Conservation (phyloP, 2,888 invertebrate species). For the Rhimphoctona megacephalus region DNA sequence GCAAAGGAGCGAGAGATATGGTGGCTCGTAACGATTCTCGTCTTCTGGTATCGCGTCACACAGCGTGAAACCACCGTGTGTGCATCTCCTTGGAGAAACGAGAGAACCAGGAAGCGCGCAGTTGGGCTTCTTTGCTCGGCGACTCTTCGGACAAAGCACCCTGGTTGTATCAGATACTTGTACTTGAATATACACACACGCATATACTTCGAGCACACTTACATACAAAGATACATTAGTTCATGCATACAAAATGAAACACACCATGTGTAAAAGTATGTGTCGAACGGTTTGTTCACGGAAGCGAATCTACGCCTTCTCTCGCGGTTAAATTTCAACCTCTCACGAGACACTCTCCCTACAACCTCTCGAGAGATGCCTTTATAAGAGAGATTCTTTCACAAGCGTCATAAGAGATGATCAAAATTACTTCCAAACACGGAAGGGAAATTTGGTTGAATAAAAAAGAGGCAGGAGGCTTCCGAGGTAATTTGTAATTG, state of each 20-base stretch:
- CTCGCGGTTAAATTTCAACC: conserved; percentile 61
- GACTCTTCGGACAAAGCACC: conserved; percentile 65
- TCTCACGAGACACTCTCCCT: conserved; percentile 25
- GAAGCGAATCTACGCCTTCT: conserved; percentile 63
- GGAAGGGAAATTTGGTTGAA: not conserved
- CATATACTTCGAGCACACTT: not conserved
- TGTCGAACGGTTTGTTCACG: conserved; percentile 53
- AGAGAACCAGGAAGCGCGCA: conserved; percentile 76
- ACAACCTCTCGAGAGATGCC: not conserved
- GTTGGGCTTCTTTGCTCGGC: conserved; percentile 70
- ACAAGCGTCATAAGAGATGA: not conserved
- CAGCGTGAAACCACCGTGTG: conserved; percentile 62
- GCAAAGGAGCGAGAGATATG: not conserved
- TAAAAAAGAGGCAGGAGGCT: not conserved
- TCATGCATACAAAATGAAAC: not conserved
- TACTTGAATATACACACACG: not conserved
- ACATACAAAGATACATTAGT: not conserved
- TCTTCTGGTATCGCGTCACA: conserved; percentile 30
- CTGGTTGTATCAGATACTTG: not conserved
- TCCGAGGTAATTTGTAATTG: not conserved
- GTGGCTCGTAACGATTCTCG: conserved; percentile 41
- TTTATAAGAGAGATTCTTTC: not conserved
- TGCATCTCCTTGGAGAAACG: conserved; percentile 70
- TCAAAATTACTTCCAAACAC: not conserved
- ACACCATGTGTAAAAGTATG: conserved; percentile 22